Evolutionary conservation across 2,888 invertebrate genomes (phyloP), one percentile per base, ranked within the genome.

Genomic region (Dicycla oo): DNA sequence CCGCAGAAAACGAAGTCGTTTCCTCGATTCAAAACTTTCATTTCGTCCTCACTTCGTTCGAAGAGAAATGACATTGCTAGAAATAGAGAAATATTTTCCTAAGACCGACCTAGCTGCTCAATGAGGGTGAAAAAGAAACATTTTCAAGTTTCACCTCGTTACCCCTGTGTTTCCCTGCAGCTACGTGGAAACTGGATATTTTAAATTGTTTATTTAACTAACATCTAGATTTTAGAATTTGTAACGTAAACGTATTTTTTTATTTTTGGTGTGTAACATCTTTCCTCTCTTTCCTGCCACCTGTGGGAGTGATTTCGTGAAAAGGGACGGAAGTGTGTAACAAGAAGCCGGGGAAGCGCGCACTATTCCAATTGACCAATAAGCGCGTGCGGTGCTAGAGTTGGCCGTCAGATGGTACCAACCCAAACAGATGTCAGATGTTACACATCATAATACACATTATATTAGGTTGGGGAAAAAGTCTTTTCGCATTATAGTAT

Each of bases 121-220:
- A 75, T 72, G 71, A 60, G 30, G 62, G 40, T 56, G 65, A 80
- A 80, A 78, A 80, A 80, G 65, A 69, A 80, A 80, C 58, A 60
- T 63, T 75, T 72, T 56, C 71, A 71, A 72, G 76, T 69, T 75
- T 72, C 69, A 80, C 63, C 66, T 80, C 80, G 63, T 80, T 75
- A 72, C 79, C 53, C 34, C 54, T 72, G 71, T 63, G 62, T 80
- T 80, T 58, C 6, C 58, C 13, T 54, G 26, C 51, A 69, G 61
- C 47, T 57, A 56, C 62, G 40, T 30, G 23, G 43, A 47, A 66
- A 75, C 75, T 20, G 11, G 68, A 66, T 75, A 53, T 75, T 72
- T 80, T 53, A 75, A 75, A 66, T 62, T 71, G 30, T 68, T 57
- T 68, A 69, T 70, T 49, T 65, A 67, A 57, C 49, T 65, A 56